phyloP scores from a whole-genome alignment of 2,113 vertebrate genomes.

The Acrocephalus arundinaceus region DNA sequence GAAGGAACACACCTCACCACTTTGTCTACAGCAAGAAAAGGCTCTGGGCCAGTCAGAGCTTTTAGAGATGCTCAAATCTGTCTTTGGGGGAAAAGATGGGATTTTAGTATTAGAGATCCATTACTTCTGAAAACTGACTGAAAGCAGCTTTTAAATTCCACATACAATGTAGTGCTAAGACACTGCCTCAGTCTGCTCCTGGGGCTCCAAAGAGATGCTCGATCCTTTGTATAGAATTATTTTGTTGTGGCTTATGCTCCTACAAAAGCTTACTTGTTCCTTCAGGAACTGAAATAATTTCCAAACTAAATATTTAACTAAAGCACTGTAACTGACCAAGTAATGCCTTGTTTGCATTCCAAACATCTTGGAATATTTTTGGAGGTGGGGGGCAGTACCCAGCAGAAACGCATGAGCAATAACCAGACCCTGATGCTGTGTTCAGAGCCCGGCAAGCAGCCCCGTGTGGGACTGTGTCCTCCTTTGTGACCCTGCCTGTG shows the following conservation, averaged over 20 bases:
- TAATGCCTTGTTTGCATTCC: conserved; percentile 38
- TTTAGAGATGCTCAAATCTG: neutral
- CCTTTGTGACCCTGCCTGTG: neutral
- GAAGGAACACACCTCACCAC: neutral
- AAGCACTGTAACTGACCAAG: conserved; percentile 13
- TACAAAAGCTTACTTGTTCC: neutral
- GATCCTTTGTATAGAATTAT: neutral
- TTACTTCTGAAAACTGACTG: neutral
- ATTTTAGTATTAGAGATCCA: neutral
- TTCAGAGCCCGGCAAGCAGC: neutral
- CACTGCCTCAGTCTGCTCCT: neutral
- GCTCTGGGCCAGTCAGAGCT: neutral
- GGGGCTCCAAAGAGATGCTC: neutral
- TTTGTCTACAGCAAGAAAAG: neutral
- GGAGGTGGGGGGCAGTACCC: neutral
- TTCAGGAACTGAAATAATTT: conserved; percentile 29
- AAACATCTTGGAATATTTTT: conserved; percentile 6
- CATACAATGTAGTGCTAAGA: neutral
- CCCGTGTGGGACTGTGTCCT: neutral
- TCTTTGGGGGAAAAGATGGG: neutral
- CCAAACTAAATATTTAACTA: conserved; percentile 41
- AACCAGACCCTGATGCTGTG: neutral
- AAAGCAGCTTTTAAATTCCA: neutral
- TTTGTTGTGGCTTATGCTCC: neutral
- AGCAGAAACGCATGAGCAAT: neutral